Evolutionary conservation across 2,797 vertebrate species (phyloP).

Genomic region (Microhierax caerulescens): DNA sequence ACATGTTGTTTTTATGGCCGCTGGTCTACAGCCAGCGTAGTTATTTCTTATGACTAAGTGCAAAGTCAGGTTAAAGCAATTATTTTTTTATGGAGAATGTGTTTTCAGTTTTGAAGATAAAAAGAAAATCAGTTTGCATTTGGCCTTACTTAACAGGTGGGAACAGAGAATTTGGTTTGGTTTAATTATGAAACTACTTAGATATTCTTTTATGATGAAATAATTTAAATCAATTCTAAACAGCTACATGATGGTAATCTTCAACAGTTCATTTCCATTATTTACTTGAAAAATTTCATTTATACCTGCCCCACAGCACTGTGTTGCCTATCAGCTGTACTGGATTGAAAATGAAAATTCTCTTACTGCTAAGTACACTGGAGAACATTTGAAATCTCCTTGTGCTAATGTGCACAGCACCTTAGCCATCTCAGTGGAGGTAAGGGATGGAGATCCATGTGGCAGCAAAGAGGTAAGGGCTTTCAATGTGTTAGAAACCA

Average conservation of each 20-base stretch:
- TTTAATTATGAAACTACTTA: not conserved
- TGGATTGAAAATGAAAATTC: not conserved
- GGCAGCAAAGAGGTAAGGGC: rapidly evolving
- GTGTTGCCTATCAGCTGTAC: not conserved
- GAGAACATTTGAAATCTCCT: not conserved
- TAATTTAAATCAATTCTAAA: not conserved
- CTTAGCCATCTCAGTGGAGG: not conserved
- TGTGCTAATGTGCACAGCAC: rapidly evolving
- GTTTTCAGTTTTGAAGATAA: not conserved
- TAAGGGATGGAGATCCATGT: rapidly evolving
- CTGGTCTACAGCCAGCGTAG: not conserved
- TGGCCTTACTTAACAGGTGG: not conserved
- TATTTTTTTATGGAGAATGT: not conserved
- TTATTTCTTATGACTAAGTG: not conserved
- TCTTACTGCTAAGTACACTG: not conserved
- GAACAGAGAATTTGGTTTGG: not conserved
- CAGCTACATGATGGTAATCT: not conserved
- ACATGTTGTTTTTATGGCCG: not conserved
- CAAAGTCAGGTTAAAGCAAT: constrained; percentile 8
- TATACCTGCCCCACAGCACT: not conserved
- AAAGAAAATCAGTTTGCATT: not conserved
- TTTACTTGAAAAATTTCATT: not conserved
- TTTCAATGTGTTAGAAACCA: not conserved
- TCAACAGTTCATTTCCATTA: not conserved
- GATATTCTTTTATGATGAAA: not conserved